Evolutionary conservation across 1,140 invertebrate genomes (phyloP).

Genomic region (Ips nitidus): DNA sequence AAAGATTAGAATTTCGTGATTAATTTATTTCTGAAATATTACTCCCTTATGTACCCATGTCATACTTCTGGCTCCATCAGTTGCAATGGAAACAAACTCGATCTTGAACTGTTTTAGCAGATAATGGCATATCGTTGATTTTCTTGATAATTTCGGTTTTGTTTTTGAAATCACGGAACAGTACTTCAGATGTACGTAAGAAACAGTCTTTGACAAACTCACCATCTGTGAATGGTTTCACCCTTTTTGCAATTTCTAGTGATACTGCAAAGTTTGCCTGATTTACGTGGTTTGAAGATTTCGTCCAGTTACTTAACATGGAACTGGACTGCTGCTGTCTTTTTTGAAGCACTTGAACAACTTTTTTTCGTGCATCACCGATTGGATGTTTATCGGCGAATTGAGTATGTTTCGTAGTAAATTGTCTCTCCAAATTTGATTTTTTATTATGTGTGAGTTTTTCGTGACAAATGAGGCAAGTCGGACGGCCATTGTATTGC

Average conservation of each 20-base stretch:
- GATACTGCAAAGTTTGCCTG: constrained; percentile 41
- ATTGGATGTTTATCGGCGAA: constrained; percentile 16
- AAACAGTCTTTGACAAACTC: constrained; percentile 44
- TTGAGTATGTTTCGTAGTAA: constrained; percentile 20
- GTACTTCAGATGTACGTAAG: constrained; percentile 33
- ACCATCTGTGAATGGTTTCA: constrained; percentile 47
- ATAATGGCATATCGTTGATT: constrained; percentile 46
- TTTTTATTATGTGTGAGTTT: constrained; percentile 43
- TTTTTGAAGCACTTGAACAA: constrained; percentile 45
- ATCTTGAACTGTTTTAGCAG: constrained; percentile 46
- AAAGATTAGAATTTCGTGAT: constrained; percentile 46
- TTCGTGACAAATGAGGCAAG: constrained; percentile 40
- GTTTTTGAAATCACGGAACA: constrained; percentile 48
- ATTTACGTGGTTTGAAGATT: constrained; percentile 47
- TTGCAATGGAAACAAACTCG: constrained; percentile 45
- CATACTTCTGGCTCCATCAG: constrained; percentile 39
- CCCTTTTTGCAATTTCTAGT: constrained; percentile 44
- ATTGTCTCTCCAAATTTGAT: constrained; percentile 44
- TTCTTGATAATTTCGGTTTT: constrained; percentile 46
- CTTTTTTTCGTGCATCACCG: constrained; percentile 36
- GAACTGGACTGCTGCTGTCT: constrained; percentile 38
- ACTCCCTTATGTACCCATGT: constrained; percentile 32
- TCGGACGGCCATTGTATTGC: constrained; percentile 22
- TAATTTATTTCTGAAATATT: constrained; percentile 43
- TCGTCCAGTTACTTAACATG: constrained; percentile 45